phyloP scores from a whole-genome alignment of 2,797 vertebrate genomes.

The Pseudochirops corinnae region DNA sequence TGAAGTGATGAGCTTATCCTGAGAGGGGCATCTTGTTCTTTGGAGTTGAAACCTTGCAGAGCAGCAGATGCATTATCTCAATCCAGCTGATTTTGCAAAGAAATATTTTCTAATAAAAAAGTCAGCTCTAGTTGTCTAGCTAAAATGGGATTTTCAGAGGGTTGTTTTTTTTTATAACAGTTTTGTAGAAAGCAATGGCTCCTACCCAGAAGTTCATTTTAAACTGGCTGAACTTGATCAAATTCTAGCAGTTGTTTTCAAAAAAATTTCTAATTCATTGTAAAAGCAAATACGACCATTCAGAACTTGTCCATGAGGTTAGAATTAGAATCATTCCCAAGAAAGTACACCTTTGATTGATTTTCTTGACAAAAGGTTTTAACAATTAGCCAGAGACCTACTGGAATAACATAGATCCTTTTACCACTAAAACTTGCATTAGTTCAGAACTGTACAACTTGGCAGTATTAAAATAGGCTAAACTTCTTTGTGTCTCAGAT shows the following conservation, averaged over 20 bases:
- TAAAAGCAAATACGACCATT: background rate
- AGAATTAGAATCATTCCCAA: constrained; percentile 18
- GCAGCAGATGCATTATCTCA: background rate
- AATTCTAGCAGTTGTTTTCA: constrained; percentile 29
- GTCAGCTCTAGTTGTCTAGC: constrained; percentile 9
- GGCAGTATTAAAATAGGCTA: too few species aligned
- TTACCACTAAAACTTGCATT: background rate
- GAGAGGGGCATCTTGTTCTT: background rate
- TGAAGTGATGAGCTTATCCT: background rate
- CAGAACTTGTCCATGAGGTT: constrained; percentile 1
- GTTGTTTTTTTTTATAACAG: constrained; percentile 18
- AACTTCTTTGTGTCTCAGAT: too few species aligned
- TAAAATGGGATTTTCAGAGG: constrained; percentile 14
- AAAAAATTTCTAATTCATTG: background rate
- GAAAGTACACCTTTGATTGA: constrained; percentile 2
- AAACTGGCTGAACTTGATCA: background rate
- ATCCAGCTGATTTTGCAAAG: background rate
- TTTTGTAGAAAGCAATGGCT: constrained; percentile 7
- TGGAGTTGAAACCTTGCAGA: background rate
- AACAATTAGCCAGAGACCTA: constrained; percentile 8
- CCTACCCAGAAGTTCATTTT: constrained; percentile 21
- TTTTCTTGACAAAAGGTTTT: constrained; percentile 15
- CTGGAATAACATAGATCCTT: background rate
- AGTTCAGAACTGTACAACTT: too few species aligned
- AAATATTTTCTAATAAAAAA: constrained; percentile 1